These are phyloP conservation scores for Tolmerus cingulatus DNA, from an alignment of 2,888 invertebrate genomes.

Conservation along the genomic window DNA sequence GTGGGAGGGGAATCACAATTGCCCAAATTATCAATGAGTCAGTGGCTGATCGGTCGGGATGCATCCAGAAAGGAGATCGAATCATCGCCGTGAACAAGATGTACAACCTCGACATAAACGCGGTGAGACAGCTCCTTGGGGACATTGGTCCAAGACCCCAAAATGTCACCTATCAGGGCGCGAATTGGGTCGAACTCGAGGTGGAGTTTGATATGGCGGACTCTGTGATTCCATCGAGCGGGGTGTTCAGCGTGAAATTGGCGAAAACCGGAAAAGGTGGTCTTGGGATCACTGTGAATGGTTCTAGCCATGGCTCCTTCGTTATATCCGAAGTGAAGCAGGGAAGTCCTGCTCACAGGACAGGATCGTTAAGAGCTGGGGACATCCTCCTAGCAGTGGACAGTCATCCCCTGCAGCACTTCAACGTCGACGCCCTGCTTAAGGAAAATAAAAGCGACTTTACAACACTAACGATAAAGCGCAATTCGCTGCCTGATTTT, in stretches of 20 bases:
- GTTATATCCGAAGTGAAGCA: conserved; percentile 88
- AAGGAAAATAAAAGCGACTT: conserved; percentile 60
- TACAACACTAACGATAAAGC: conserved; percentile 61
- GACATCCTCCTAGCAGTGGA: conserved; percentile 89
- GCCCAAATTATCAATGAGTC: conserved; percentile 60
- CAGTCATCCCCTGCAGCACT: conserved; percentile 74
- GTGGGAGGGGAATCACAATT: conserved; percentile 59
- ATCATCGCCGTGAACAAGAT: conserved; percentile 85
- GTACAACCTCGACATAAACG: conserved; percentile 70
- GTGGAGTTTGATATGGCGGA: conserved; percentile 92
- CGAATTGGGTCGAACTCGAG: conserved; percentile 77
- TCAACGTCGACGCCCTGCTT: conserved; percentile 61
- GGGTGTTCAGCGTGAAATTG: conserved; percentile 89
- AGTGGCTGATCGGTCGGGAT: conserved; percentile 71
- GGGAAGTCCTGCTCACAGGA: conserved; percentile 89
- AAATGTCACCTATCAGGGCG: conserved; percentile 64
- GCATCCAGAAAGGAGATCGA: conserved; percentile 81
- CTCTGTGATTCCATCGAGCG: conserved; percentile 88
- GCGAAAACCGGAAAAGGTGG: conserved; percentile 77
- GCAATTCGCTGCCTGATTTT: conserved; percentile 62
- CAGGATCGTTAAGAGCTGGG: conserved; percentile 85
- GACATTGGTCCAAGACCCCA: conserved; percentile 53
- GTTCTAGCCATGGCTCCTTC: conserved; percentile 69
- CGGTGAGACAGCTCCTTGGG: conserved; percentile 65
- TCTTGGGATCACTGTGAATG: conserved; percentile 89